phyloP scores from a whole-genome alignment of 1,140 invertebrate species.

The Pseudobourletiella spinata region DNA sequence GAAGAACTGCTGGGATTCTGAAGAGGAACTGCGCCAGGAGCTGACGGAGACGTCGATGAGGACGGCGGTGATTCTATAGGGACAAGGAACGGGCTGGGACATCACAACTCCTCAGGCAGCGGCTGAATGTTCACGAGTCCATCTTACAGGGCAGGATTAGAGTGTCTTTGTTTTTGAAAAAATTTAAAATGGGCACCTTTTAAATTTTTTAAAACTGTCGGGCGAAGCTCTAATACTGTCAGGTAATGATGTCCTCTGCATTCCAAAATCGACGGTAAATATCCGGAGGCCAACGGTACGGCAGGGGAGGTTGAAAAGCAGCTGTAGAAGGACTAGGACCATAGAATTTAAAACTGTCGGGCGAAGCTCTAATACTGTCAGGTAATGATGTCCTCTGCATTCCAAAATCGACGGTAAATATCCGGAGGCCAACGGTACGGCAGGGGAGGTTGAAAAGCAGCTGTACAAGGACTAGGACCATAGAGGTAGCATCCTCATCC shows the following conservation, averaged over 20 bases:
- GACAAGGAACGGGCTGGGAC: too few species aligned
- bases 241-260: conserved; percentile 13
- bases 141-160: conserved; percentile 15
- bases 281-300: neutral
- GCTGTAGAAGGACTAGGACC: neutral
- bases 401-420: neutral
- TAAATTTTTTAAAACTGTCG: too few species aligned
- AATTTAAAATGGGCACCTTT: too few species aligned
- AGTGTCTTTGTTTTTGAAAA: too few species aligned
- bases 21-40: too few species aligned
- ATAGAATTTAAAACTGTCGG: neutral
- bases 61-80: too few species aligned
- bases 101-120: too few species aligned
- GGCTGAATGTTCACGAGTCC: conserved; percentile 5
- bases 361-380: conserved; percentile 10
- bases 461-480: neutral
- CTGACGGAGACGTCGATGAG: too few species aligned
- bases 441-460: neutral
- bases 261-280: neutral
- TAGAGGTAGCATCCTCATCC: too few species aligned
- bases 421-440: neutral
- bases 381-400: conserved; percentile 13
- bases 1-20: too few species aligned
- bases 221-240: conserved; percentile 9
- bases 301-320: neutral